phyloP scores from a whole-genome alignment of 2,113 vertebrate species.

The Muscicapa adusta region DNA sequence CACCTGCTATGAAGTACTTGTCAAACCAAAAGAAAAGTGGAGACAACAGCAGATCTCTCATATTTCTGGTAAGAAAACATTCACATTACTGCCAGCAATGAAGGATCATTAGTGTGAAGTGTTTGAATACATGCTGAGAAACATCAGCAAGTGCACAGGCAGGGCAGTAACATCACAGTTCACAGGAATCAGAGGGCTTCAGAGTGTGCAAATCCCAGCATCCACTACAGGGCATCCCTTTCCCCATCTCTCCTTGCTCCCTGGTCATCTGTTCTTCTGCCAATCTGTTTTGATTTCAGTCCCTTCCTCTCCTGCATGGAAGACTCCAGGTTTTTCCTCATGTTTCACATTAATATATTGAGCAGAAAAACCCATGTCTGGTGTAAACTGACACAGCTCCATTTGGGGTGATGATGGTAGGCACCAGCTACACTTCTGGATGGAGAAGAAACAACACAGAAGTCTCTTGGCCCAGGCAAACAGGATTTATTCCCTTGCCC shows the following conservation, averaged over 20 bases:
- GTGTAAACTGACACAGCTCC: not conserved
- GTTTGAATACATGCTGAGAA: not conserved
- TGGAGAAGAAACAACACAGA: not conserved
- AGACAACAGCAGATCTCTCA: not conserved
- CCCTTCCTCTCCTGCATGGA: not conserved
- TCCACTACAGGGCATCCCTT: not conserved
- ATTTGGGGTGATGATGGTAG: not conserved
- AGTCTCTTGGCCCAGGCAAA: not conserved
- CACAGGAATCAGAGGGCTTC: not conserved
- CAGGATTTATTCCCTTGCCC: not conserved
- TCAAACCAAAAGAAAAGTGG: slow-evolving; percentile 1
- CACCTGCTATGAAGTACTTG: not conserved
- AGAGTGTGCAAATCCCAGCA: not conserved
- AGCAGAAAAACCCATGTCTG: not conserved
- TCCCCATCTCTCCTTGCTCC: not conserved
- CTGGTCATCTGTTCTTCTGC: not conserved
- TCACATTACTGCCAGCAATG: not conserved
- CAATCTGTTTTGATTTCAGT: not conserved
- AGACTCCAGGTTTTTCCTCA: not conserved
- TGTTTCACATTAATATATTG: not conserved
- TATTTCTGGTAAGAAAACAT: not conserved
- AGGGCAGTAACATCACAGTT: not conserved
- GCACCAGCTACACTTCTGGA: not conserved
- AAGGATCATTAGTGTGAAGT: not conserved
- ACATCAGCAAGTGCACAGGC: not conserved